A percentile compares a stretch with the other conserved stretches of the same genome.
phyloP scores from a whole-genome alignment of 2,888 invertebrate species.

The Bimastos eiseni region DNA sequence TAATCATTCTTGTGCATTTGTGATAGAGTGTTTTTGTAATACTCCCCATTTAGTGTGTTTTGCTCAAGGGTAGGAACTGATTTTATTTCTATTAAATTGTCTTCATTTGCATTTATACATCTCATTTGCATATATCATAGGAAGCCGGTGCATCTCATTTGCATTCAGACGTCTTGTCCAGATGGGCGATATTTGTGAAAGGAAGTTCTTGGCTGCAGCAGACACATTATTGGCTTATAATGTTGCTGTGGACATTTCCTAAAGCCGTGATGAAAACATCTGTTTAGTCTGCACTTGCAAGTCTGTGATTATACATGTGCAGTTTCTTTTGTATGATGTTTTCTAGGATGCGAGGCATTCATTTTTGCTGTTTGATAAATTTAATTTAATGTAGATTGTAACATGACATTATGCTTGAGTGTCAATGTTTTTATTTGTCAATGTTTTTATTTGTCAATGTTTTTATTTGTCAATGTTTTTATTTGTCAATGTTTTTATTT shows the following conservation, averaged over 20 bases:
- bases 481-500: too few relatives aligned
- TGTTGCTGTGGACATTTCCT: not conserved
- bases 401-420: too few relatives aligned
- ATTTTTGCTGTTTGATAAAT: too few relatives aligned
- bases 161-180: not conserved
- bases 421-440: too few relatives aligned
- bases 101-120: not conserved
- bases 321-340: too few relatives aligned
- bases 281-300: too few relatives aligned
- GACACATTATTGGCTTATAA: not conserved
- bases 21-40: not conserved
- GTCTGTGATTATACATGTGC: too few relatives aligned
- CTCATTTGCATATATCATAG: not conserved
- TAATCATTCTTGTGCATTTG: not conserved
- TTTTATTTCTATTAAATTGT: not conserved
- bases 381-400: too few relatives aligned
- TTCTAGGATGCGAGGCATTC: too few relatives aligned
- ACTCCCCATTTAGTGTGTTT: not conserved
- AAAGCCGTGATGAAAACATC: too few relatives aligned
- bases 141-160: not conserved
- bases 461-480: too few relatives aligned
- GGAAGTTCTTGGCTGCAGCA: not conserved
- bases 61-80: not conserved
- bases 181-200: not conserved
- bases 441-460: too few relatives aligned